A percentile compares a stretch with the other conserved stretches of the same genome.
These are phyloP conservation scores for Pollenia angustigena DNA, from an alignment of 2,888 invertebrate genomes.

Conservation along the genomic window DNA sequence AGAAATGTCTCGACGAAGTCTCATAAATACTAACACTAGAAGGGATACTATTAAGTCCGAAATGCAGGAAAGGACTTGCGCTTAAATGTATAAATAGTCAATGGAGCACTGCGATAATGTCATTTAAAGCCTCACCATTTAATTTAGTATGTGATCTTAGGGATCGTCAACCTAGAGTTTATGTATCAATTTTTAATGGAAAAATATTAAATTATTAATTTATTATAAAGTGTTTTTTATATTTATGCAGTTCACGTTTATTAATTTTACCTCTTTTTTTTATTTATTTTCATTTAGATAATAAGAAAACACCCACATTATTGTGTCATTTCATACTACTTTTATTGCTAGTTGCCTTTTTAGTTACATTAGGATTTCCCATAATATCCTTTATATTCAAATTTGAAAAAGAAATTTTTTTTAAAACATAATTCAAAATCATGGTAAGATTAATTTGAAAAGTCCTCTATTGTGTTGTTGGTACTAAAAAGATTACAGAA, in stretches of 20 bases:
- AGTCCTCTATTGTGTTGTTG: not conserved
- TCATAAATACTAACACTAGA: too few relatives aligned
- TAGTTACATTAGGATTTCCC: constrained; percentile 46
- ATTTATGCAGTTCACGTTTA: constrained; percentile 5
- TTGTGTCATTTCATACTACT: constrained; percentile 46
- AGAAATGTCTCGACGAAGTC: too few relatives aligned
- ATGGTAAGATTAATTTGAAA: constrained; percentile 54
- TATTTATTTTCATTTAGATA: constrained; percentile 59
- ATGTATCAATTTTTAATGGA: too few relatives aligned
- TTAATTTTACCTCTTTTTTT: constrained; percentile 16
- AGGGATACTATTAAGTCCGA: too few relatives aligned
- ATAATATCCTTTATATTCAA: constrained; percentile 29
- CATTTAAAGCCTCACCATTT: too few relatives aligned
- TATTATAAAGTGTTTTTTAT: not conserved
- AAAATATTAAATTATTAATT: not conserved
- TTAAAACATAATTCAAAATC: constrained; percentile 16
- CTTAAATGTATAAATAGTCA: too few relatives aligned
- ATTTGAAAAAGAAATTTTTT: not conserved
- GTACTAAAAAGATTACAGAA: not conserved
- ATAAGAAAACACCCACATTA: constrained; percentile 53
- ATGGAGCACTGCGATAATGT: too few relatives aligned
- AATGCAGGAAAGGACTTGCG: too few relatives aligned
- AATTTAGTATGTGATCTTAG: too few relatives aligned
- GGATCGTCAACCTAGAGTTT: too few relatives aligned
- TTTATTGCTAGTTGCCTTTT: constrained; percentile 48